Evolutionary conservation across 1,140 invertebrate species (phyloP).

Genomic region (Phymorhynchus buccinoides): DNA sequence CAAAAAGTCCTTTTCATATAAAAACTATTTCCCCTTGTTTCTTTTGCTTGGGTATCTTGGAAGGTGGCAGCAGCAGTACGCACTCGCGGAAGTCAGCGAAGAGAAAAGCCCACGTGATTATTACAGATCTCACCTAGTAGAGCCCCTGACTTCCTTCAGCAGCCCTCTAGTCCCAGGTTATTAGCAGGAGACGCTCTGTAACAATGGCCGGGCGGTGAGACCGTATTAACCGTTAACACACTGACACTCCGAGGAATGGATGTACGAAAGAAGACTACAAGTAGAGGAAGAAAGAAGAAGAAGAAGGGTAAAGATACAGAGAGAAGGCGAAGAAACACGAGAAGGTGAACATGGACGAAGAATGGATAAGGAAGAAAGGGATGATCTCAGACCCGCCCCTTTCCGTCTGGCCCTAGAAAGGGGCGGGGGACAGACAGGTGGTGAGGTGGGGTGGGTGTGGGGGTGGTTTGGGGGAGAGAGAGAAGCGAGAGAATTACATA

Average conservation of each 20-base stretch:
- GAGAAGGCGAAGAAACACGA: not conserved
- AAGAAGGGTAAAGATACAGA: not conserved
- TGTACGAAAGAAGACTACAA: no score
- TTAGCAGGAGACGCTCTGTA: not conserved
- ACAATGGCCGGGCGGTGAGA: constrained; percentile 1
- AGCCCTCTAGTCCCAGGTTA: not conserved
- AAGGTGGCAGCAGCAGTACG: constrained; percentile 22
- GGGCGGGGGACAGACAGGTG: not conserved
- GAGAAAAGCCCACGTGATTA: constrained; percentile 1
- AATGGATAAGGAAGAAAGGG: not conserved
- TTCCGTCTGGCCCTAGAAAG: not conserved
- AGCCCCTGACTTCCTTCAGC: not conserved
- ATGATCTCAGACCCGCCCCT: not conserved
- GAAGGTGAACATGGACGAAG: not conserved
- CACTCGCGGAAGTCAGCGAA: no score
- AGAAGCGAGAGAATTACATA: constrained; percentile 23
- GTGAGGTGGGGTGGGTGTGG: not conserved
- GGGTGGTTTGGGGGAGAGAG: no score
- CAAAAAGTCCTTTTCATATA: no score
- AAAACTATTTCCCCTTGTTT: no score
- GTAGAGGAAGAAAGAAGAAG: not conserved
- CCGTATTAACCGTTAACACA: constrained; percentile 1
- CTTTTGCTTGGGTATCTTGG: no score
- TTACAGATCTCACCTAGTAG: not conserved
- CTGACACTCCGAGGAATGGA: not conserved